Evolutionary conservation across 2,888 invertebrate species (phyloP), one percentile per base, ranked within the genome.

Genomic region (Leptopterna dolabrata): DNA sequence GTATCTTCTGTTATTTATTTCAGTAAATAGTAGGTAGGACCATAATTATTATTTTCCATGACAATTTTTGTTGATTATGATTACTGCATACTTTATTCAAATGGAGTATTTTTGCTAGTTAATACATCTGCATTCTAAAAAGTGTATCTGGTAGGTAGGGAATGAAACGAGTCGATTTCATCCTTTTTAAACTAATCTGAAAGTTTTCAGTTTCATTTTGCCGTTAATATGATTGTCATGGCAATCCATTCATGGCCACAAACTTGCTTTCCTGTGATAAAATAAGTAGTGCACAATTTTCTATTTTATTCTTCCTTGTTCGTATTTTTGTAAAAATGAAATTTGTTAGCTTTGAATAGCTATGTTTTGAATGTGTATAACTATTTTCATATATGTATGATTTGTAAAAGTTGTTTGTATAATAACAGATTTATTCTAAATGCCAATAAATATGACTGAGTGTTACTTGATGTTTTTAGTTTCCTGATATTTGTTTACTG

Each of bases 201-300:
- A 51, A n/a, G n/a, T n/a, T n/a, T 16, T n/a, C 51, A n/a, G 51
- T n/a, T 51, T 51, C n/a, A 51, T 51, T 51, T n/a, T 51, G 16
- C n/a, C 63, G 63, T 63, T 63, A 2, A 19, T 63, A 24, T 24
- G 63, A 24, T 24, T 63, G 63, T 27, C 63, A 63, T 27, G 63
- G 55, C 0, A 63, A 63, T 63, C 11, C 19, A 63, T 63, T 83
- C n/a, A 36, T 29, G 45, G 76, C 76, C 73, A 27, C 55, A 86
- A 84, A 78, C 76, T 86, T 86, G 86, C 86, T 86, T 86, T 86
- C 78, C 86, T 86, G 86, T 86, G 86, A 86, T 86, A 86, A 51
- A 45, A 86, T 43, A 51, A 55, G 86, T 78, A 85, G 85, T 85
- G 85, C 85, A 85, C 85, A 47, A 24, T 83, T 83, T 76, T 85